These are phyloP conservation scores for Mus spretus DNA, from an alignment of 2,797 vertebrate species.

Conservation along the genomic window DNA sequence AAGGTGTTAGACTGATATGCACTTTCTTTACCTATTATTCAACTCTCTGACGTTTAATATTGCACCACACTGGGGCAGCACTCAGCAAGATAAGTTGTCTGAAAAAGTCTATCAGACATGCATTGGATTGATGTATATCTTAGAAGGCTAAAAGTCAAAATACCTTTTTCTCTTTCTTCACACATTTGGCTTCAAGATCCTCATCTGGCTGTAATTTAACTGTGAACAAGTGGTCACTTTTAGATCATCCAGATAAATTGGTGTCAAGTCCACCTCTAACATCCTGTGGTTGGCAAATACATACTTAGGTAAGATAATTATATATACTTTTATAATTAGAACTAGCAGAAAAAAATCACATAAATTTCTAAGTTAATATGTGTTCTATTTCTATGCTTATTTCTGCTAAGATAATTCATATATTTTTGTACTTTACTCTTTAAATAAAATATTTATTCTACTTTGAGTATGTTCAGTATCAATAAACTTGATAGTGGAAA, in stretches of 20 bases:
- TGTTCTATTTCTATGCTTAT: neutral
- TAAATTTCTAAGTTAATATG: neutral
- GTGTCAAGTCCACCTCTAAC: neutral
- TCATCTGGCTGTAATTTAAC: neutral
- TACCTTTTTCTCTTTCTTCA: constrained; percentile 44
- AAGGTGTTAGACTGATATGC: neutral
- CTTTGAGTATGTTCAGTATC: neutral
- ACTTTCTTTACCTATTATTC: constrained; percentile 40
- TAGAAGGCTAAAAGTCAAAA: constrained; percentile 3
- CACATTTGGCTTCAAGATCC: constrained; percentile 49
- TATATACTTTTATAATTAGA: constrained; percentile 23
- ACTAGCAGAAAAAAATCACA: neutral
- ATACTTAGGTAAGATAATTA: neutral
- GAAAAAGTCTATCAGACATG: constrained; percentile 36
- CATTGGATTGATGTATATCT: constrained; percentile 57
- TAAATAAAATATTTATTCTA: constrained; percentile 30
- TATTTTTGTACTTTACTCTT: neutral
- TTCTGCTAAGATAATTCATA: neutral
- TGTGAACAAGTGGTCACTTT: neutral
- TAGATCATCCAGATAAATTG: neutral
- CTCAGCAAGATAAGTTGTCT: constrained; percentile 83
- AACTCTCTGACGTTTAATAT: constrained; percentile 76
- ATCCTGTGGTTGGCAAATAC: neutral
- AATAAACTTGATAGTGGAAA: constrained; percentile 16
- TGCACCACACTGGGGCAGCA: constrained; percentile 87